These are phyloP conservation scores for Trematomus bernacchii DNA, from an alignment of 2,797 vertebrate species.

Conservation along the genomic window DNA sequence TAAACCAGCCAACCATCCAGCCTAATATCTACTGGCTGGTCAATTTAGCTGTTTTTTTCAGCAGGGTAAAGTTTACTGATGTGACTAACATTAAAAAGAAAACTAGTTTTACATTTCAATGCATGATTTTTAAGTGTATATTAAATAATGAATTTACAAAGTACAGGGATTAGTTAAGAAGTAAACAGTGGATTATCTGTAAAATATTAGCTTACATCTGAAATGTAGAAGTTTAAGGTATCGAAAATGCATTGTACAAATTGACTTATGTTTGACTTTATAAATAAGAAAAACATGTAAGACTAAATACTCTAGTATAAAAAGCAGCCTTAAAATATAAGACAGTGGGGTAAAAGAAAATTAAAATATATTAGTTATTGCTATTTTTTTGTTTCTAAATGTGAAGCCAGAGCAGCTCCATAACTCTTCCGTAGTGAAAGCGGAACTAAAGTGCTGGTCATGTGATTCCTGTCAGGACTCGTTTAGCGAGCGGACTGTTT, in stretches of 20 bases:
- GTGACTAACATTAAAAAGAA: too few relatives aligned
- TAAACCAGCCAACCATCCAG: too few relatives aligned
- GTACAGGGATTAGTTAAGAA: neutral
- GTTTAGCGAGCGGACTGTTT: constrained; percentile 66
- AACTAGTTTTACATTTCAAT: neutral
- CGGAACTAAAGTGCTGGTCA: constrained; percentile 75
- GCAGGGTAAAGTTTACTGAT: too few relatives aligned
- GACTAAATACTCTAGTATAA: neutral
- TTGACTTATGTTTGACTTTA: too few relatives aligned
- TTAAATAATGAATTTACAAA: neutral
- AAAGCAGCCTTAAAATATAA: neutral
- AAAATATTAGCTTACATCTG: neutral
- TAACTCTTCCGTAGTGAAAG: neutral
- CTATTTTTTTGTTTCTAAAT: neutral
- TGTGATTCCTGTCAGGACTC: constrained; percentile 69
- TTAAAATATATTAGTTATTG: neutral
- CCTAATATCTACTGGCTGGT: too few relatives aligned
- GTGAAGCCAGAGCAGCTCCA: too few relatives aligned
- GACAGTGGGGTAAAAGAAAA: too few relatives aligned
- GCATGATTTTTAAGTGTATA: neutral
- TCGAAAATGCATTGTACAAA: neutral
- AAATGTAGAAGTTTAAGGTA: neutral
- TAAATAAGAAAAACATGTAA: too few relatives aligned
- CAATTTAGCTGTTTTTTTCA: too few relatives aligned
- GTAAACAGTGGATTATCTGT: neutral